Conservation (phyloP, 2,113 vertebrate species). For the Motacilla alba region DNA sequence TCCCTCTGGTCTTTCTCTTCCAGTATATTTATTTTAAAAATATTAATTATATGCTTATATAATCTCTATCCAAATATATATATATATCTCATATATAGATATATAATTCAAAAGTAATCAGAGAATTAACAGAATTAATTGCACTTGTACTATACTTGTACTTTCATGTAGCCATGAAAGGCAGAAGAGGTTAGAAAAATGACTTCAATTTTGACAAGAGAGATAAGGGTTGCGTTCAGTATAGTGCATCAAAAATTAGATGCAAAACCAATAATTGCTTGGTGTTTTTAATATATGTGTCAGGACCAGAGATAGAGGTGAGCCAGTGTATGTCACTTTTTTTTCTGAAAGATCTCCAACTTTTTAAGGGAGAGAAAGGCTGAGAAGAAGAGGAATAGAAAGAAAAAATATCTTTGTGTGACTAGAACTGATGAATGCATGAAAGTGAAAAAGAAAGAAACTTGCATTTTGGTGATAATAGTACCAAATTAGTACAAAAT, state of each 20-base stretch:
- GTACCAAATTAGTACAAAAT: not conserved
- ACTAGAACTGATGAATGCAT: not conserved
- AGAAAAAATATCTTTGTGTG: not conserved
- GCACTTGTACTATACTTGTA: not conserved
- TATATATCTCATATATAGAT: not conserved
- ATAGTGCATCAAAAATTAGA: not conserved
- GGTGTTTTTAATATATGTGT: not conserved
- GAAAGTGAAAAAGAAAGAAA: not conserved
- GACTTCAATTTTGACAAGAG: not conserved
- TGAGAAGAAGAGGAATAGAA: not conserved
- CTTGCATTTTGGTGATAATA: not conserved
- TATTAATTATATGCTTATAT: not conserved
- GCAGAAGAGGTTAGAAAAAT: not conserved
- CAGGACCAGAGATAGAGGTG: not conserved
- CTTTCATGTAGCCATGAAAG: not conserved
- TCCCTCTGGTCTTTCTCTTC: not conserved
- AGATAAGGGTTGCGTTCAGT: not conserved
- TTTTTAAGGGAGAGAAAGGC: not conserved
- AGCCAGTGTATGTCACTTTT: not conserved
- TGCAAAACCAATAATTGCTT: not conserved
- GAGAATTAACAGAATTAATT: not conserved
- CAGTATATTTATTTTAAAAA: not conserved
- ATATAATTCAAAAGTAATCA: not conserved
- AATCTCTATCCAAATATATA: accelerated
- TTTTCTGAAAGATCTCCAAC: not conserved